These are phyloP conservation scores for Meles meles DNA, from an alignment of 2,113 vertebrate species.

Conservation along the genomic window DNA sequence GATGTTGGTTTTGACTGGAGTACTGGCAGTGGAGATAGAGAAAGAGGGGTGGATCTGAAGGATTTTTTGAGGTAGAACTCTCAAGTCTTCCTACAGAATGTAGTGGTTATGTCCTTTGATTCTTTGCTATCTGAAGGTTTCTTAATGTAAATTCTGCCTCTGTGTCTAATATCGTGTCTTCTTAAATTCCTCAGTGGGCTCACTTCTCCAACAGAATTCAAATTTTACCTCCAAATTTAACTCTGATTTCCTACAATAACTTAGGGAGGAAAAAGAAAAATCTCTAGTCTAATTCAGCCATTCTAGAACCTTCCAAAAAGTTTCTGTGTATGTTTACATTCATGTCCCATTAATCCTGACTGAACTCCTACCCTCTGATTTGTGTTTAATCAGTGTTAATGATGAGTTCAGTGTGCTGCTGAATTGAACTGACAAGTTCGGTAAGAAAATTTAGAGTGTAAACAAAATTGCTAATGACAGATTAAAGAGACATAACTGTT, in stretches of 20 bases:
- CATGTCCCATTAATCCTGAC: not conserved
- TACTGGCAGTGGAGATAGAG: not conserved
- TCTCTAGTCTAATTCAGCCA: not conserved
- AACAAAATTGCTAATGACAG: not conserved
- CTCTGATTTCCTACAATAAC: not conserved
- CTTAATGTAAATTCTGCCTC: not conserved
- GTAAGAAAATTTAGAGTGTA: not conserved
- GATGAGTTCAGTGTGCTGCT: not conserved
- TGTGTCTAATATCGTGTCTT: not conserved
- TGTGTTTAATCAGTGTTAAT: conserved; percentile 24
- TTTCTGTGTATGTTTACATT: not conserved
- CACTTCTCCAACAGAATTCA: not conserved
- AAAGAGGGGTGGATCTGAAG: not conserved
- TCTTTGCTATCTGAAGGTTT: not conserved
- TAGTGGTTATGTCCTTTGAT: not conserved
- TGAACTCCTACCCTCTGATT: not conserved
- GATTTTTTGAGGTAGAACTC: not conserved
- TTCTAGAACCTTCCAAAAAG: conserved; percentile 6
- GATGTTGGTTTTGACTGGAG: not conserved
- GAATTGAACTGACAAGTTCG: not conserved
- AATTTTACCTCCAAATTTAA: not conserved
- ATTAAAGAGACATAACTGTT: not conserved
- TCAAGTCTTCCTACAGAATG: not conserved
- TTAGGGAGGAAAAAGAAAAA: not conserved
- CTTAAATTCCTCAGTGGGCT: not conserved